phyloP scores from a whole-genome alignment of 2,888 invertebrate species.

The Acholoe squamosa region DNA sequence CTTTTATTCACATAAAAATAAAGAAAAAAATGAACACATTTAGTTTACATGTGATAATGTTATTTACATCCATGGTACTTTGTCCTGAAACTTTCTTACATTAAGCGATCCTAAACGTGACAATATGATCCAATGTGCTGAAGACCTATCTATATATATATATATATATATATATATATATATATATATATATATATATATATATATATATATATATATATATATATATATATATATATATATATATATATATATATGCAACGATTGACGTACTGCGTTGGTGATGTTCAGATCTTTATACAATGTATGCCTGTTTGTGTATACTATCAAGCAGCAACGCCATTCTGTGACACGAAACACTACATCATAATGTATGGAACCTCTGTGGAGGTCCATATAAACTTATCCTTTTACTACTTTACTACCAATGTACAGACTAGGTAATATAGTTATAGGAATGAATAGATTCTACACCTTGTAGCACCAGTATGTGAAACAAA shows the following conservation, averaged over 20 bases:
- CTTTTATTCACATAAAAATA: too few species aligned
- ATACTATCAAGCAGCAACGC: not conserved
- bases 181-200: constrained; percentile 36
- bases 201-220: constrained; percentile 60
- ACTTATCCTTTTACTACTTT: not conserved
- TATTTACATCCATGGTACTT: too few species aligned
- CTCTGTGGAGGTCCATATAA: not conserved
- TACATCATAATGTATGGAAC: not conserved
- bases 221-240: constrained; percentile 15
- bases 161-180: constrained; percentile 4
- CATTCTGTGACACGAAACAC: too few species aligned
- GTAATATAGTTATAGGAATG: not conserved
- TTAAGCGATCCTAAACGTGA: too few species aligned
- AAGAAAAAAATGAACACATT: too few species aligned
- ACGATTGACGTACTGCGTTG: not conserved
- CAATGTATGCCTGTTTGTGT: not conserved
- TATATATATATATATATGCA: too few species aligned
- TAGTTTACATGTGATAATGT: too few species aligned
- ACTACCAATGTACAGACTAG: not conserved
- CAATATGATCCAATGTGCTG: too few species aligned
- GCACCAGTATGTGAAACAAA: not conserved
- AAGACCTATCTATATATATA: too few species aligned
- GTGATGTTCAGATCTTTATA: not conserved
- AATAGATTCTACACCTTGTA: not conserved
- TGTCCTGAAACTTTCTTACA: too few species aligned